These are phyloP conservation scores for Bubo scandiacus DNA, from an alignment of 2,113 vertebrate genomes.

Conservation along the genomic window DNA sequence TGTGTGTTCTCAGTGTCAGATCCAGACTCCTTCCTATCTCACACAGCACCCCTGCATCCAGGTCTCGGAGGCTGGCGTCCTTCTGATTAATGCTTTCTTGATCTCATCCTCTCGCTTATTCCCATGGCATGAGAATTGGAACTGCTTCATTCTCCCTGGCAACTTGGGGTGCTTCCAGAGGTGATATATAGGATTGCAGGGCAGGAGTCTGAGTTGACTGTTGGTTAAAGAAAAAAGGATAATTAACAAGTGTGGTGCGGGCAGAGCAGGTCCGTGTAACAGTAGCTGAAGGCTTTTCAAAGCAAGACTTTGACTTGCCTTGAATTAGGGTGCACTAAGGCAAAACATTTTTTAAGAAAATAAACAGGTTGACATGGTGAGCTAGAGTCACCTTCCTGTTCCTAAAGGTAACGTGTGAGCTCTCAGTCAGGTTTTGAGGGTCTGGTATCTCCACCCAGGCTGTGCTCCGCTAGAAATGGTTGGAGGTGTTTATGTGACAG, in stretches of 20 bases:
- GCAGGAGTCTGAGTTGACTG: not conserved
- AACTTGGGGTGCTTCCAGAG: not conserved
- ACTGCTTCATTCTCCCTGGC: not conserved
- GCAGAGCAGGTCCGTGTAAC: not conserved
- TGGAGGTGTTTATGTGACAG: not conserved
- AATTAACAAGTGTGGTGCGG: not conserved
- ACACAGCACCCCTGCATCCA: not conserved
- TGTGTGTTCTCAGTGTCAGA: not conserved
- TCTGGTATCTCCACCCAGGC: not conserved
- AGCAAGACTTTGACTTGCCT: not conserved
- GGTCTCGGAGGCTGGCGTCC: not conserved
- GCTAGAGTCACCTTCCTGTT: not conserved
- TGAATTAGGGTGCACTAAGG: not conserved
- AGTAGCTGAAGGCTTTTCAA: not conserved
- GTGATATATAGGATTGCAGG: not conserved
- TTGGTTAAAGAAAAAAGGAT: not conserved
- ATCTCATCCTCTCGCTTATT: not conserved
- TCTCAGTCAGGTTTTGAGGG: not conserved
- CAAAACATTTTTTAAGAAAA: not conserved
- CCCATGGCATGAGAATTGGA: not conserved
- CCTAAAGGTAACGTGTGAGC: not conserved
- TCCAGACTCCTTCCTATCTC: not conserved
- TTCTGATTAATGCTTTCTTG: not conserved
- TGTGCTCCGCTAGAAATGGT: not conserved
- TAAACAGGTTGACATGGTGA: accelerated